phyloP scores from a whole-genome alignment of 2,888 invertebrate species.

The Dolomedes plantarius region DNA sequence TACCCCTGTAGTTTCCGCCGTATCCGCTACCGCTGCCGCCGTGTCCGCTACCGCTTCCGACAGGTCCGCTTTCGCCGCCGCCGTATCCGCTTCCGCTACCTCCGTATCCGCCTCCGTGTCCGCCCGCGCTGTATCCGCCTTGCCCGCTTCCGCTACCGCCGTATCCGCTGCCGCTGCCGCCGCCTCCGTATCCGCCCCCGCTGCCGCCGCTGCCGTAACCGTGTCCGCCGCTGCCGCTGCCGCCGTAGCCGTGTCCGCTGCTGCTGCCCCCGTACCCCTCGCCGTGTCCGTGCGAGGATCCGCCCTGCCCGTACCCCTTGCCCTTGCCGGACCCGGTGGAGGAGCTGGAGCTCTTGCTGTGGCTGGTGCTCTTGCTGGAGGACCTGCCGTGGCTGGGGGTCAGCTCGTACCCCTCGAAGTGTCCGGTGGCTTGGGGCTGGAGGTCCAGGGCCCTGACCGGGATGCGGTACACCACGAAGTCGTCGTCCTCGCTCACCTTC shows the following conservation, averaged over 20 bases:
- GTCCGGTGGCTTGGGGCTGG: slow-evolving; percentile 43
- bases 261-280: slow-evolving; percentile 32
- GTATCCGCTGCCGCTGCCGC: background rate
- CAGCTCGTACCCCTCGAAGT: slow-evolving; percentile 23
- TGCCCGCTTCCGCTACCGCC: slow-evolving; percentile 13
- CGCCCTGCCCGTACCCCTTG: slow-evolving; percentile 56
- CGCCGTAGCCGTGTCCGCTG: slow-evolving; percentile 32
- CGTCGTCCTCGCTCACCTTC: slow-evolving; percentile 64
- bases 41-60: background rate
- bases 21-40: background rate
- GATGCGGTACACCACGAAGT: slow-evolving; percentile 63
- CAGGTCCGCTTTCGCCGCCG: slow-evolving; percentile 5
- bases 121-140: slow-evolving; percentile 34
- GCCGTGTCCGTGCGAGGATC: slow-evolving; percentile 27
- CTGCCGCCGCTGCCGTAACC: slow-evolving; percentile 12
- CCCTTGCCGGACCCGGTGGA: slow-evolving; percentile 57
- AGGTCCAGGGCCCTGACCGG: slow-evolving; percentile 51
- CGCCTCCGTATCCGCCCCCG: background rate
- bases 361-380: slow-evolving; percentile 41
- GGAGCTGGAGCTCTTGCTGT: slow-evolving; percentile 43
- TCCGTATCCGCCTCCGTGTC: slow-evolving; percentile 8
- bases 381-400: slow-evolving; percentile 14
- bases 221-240: slow-evolving; percentile 20
- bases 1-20: slow-evolving; percentile 20
- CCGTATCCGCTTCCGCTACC: slow-evolving; percentile 22